These are phyloP conservation scores for Nudaria mundana DNA, from an alignment of 2,888 invertebrate species.

Conservation along the genomic window DNA sequence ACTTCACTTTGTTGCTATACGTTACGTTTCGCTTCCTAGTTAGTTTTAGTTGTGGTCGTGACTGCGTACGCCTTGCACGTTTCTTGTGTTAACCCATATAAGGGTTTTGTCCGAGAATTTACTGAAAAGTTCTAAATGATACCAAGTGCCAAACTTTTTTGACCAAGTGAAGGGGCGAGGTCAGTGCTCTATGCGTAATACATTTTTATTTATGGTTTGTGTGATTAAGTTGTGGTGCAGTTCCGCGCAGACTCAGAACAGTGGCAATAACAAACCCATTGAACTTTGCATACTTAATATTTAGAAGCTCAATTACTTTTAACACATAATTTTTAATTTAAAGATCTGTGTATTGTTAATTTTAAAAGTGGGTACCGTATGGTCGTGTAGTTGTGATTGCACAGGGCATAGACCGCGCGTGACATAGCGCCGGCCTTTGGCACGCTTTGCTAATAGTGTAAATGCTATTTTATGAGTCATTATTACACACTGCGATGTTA, in stretches of 20 bases:
- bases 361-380: constrained; percentile 33
- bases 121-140: constrained; percentile 40
- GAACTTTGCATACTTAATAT: no score
- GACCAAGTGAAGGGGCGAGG: constrained; percentile 60
- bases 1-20: constrained; percentile 51
- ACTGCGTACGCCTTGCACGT: constrained; percentile 51
- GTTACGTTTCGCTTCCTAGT: constrained; percentile 51
- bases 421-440: constrained; percentile 52
- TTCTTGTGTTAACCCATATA: constrained; percentile 27
- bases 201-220: constrained; percentile 13
- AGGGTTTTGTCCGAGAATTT: constrained; percentile 53
- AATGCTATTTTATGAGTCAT: constrained; percentile 64
- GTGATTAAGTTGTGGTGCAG: constrained; percentile 38
- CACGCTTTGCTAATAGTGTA: constrained; percentile 53
- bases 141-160: constrained; percentile 40
- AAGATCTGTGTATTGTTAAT: constrained; percentile 15
- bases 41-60: constrained; percentile 63
- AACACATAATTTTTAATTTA: no score
- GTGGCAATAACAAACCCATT: constrained; percentile 51
- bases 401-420: constrained; percentile 33
- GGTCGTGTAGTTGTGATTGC: constrained; percentile 30
- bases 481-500: constrained; percentile 62
- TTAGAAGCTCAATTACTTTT: no score
- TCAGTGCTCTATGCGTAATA: constrained; percentile 36
- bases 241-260: constrained; percentile 54